These are phyloP conservation scores for Pseudococcus longispinus DNA, from an alignment of 2,888 invertebrate species.

Conservation along the genomic window DNA sequence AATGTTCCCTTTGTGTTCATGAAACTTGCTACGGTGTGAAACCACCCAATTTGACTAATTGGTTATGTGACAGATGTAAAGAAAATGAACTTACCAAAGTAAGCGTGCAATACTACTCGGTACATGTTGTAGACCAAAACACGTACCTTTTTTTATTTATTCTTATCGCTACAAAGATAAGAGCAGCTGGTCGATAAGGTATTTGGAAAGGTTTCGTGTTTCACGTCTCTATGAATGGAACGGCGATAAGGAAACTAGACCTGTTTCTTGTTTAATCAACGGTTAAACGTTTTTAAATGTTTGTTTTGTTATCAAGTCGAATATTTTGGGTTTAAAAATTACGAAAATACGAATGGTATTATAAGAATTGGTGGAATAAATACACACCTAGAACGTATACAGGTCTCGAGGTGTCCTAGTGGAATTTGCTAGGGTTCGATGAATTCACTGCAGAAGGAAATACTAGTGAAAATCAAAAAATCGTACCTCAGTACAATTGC, in stretches of 20 bases:
- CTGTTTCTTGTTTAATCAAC: background rate
- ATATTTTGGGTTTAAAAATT: too few species aligned
- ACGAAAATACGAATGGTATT: too few species aligned
- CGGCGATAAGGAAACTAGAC: background rate
- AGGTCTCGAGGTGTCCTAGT: too few species aligned
- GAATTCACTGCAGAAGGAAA: too few species aligned
- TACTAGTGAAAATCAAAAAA: too few species aligned
- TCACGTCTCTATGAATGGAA: background rate
- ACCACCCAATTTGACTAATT: background rate
- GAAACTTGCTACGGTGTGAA: slow-evolving; percentile 50
- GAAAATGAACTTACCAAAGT: slow-evolving; percentile 20
- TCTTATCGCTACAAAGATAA: background rate
- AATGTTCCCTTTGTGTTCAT: slow-evolving; percentile 57
- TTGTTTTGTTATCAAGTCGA: too few species aligned
- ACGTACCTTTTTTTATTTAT: background rate
- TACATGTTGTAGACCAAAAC: background rate
- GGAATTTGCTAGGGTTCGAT: too few species aligned
- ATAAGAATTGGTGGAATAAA: too few species aligned
- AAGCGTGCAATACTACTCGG: slow-evolving; percentile 14
- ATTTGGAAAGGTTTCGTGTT: background rate
- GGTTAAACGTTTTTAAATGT: too few species aligned
- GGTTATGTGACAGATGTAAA: slow-evolving; percentile 56
- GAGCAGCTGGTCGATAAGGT: background rate
- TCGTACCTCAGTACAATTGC: too few species aligned
- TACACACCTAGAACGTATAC: too few species aligned